Evolutionary conservation across 2,888 invertebrate species (phyloP).

Genomic region (Melanostoma scalare): DNA sequence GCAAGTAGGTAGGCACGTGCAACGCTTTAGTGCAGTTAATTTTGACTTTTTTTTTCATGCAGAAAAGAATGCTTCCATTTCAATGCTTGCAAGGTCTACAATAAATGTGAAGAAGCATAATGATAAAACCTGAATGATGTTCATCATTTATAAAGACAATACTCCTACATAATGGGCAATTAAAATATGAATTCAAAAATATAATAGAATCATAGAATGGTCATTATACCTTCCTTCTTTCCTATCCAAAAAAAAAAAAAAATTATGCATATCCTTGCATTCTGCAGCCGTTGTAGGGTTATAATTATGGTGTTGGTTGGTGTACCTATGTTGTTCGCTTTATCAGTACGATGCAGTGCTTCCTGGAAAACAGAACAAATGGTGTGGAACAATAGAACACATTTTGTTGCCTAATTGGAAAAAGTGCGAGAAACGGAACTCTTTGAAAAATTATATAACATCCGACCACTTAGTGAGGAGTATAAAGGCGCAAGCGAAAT

Average conservation of each 20-base stretch:
- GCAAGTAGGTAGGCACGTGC: no score
- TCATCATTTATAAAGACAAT: slow-evolving; percentile 27
- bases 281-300: neutral
- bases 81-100: neutral
- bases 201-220: slow-evolving; percentile 49
- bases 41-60: no score
- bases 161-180: slow-evolving; percentile 54
- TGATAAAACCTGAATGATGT: neutral
- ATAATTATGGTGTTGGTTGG: slow-evolving; percentile 10
- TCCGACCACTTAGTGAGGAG: slow-evolving; percentile 61
- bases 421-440: slow-evolving; percentile 66
- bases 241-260: slow-evolving; percentile 9
- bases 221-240: slow-evolving; percentile 37
- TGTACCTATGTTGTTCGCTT: slow-evolving; percentile 7
- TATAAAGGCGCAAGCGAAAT: slow-evolving; percentile 53
- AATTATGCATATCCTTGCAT: neutral
- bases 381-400: slow-evolving; percentile 64
- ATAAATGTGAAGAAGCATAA: neutral
- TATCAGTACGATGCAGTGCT: slow-evolving; percentile 22
- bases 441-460: slow-evolving; percentile 62
- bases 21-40: no score
- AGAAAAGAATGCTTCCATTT: neutral
- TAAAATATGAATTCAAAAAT: slow-evolving; percentile 59
- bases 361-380: slow-evolving; percentile 2
- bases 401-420: slow-evolving; percentile 63